These are phyloP conservation scores for Brachyptera putata DNA, from an alignment of 2,888 invertebrate genomes.

Conservation along the genomic window DNA sequence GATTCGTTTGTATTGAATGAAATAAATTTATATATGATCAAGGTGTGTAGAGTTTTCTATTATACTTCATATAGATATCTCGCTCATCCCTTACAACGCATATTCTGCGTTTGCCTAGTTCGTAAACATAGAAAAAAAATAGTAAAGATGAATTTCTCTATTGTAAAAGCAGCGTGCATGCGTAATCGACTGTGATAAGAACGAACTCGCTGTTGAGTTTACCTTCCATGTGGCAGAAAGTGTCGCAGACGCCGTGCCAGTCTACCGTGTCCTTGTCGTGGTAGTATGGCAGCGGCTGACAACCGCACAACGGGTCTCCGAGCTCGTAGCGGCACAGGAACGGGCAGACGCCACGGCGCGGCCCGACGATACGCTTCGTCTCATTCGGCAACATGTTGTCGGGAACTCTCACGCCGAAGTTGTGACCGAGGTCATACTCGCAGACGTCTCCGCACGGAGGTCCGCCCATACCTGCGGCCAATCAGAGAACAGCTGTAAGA, in stretches of 20 bases:
- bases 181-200: too few species aligned
- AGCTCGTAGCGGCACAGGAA: slow-evolving; percentile 56
- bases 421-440: slow-evolving; percentile 27
- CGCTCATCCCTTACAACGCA: too few species aligned
- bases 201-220: too few species aligned
- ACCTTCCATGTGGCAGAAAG: slow-evolving; percentile 48
- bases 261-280: slow-evolving; percentile 39
- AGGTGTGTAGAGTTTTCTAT: too few species aligned
- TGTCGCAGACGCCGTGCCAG: slow-evolving; percentile 50
- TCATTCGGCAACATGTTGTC: slow-evolving; percentile 44
- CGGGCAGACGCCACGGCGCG: slow-evolving; percentile 55
- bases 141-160: too few species aligned
- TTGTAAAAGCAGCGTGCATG: too few species aligned
- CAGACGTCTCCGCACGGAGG: slow-evolving; percentile 33
- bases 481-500: background rate
- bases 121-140: too few species aligned
- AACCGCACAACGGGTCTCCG: slow-evolving; percentile 55
- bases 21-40: too few species aligned
- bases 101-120: too few species aligned
- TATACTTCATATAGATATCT: too few species aligned
- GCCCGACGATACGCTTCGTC: slow-evolving; percentile 30
- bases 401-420: slow-evolving; percentile 35
- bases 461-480: slow-evolving; percentile 35
- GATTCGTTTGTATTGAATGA: too few species aligned
- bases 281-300: slow-evolving; percentile 40